Base-by-base conservation (phyloP, 2,113 vertebrate species). In the Siniperca knerii region DNA sequence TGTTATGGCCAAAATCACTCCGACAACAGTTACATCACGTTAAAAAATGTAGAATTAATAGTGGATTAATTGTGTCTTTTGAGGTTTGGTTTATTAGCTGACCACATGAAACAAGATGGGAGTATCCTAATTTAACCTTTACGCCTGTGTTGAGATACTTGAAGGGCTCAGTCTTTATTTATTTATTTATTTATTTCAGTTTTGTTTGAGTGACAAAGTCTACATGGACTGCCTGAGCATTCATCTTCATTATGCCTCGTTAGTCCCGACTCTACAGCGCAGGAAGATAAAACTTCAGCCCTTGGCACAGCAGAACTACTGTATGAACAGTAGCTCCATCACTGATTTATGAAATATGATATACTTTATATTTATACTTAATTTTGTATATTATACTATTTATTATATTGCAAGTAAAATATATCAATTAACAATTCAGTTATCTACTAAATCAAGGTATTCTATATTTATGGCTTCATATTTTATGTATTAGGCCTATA, bases 21-120 rank as follows among this genome's bases (percentile, higher is more conserved):
- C n/a, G 20, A 84, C 52, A 84, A 67, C 81, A 77, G 54, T 84
- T 84, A 81, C 74, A 69, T 89, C 67, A 80, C 21, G 21, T 61
- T 61, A 42, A 66, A n/a, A 69, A 58, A 87, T 60, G 18, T 0
- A n/a, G 76, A 50, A 66, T 83, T 58, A 83, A 76, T 52, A 46
- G 52, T 11, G 13, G 23, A 66, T 78, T 75, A 2, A 78, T 66
- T 57, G 52, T 37, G 29, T 70, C 55, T 35, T 70, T 61, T 61
- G n/a, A 60, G 55, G 67, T 21, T 23, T 11, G 12, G 23, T 82
- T 78, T 75, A 62, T 58, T 58, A 60, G 62, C 52, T 10, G 16
- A 66, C 52, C 35, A 44, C 75, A 83, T 68, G 16, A 72, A 73
- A 69, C 35, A 35, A 64, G 25, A 29, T 8, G 1, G 7, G 60